Evolutionary conservation across 2,797 vertebrate genomes (phyloP), one percentile per base, ranked within the genome.

Genomic region (Brachyrhaphis roseni): DNA sequence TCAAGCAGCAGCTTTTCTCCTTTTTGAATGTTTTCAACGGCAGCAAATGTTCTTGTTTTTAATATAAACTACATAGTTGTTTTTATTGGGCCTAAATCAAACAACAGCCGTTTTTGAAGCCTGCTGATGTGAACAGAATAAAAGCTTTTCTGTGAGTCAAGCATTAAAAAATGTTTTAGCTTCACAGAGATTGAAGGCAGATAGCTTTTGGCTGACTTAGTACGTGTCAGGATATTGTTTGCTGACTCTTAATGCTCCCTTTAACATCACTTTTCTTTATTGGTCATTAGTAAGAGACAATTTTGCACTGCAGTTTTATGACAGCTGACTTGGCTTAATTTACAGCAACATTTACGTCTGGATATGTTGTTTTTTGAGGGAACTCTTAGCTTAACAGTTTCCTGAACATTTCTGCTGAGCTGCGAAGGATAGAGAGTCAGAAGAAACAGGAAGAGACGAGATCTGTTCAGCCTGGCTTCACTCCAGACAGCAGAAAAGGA

Each of bases 161-260:
- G 72, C 80, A 82, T 78, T 70, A 83, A 92, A 90, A 93, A 93
- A 86, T 88, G 68, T 94, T 94, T 89, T 80, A 89, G 88, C 87
- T 89, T 79, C 82, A 43, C 80, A 82, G 80, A 86, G 84, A 91
- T 87, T 86, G 89, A 78, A 85, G 84, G 83, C 87, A 87, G 91
- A 88, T 91, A 94, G 72, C 84, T 94, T 93, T 95, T 96, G 94
- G 92, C 94, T 96, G 93, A 94, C 90, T 77, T 57, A 73, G 74
- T 62, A 77, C 76, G 66, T 82, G 80, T 73, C 80, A 66, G 75
- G 76, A 62, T 86, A 64, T 89, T 75, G 78, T 84, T 84, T 68
- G 12, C 77, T 81, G 82, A 77, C 79, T 83, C 46, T 73, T 20
- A 66, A 87, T 46, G 53, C 47, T 59, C 55, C 6, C 20, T 68